Percentiles rank a stretch among this genome's conserved stretches.
phyloP scores from a whole-genome alignment of 30 jellyfish, hydroid and myxozoan genomes.

The Aurelia aurita complex sp. Pacific region DNA sequence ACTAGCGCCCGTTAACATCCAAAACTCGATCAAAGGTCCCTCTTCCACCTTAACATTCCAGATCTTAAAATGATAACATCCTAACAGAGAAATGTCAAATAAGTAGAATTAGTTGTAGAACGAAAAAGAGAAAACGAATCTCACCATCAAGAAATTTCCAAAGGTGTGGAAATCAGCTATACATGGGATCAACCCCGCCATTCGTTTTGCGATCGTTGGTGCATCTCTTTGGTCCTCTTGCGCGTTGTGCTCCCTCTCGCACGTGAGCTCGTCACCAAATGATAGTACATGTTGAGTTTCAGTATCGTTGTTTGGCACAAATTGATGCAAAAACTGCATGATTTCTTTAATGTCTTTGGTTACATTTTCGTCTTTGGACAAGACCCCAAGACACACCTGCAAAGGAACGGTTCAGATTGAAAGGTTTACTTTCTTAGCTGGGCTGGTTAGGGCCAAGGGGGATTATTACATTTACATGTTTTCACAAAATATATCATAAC shows the following conservation, averaged over 20 bases:
- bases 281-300: not conserved
- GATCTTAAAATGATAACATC: too few species aligned
- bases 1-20: too few species aligned
- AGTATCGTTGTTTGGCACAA: constrained; percentile 21
- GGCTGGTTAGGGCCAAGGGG: too few species aligned
- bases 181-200: constrained; percentile 24
- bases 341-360: constrained; percentile 4
- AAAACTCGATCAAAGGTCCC: too few species aligned
- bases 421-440: not conserved
- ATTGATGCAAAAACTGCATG: constrained; percentile 21
- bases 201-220: constrained; percentile 1
- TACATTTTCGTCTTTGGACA: not conserved
- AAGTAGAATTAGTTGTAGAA: too few species aligned
- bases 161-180: constrained; percentile 34
- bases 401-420: not conserved
- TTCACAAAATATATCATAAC: too few species aligned
- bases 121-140: not conserved
- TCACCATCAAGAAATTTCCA: constrained; percentile 23
- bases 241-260: not conserved
- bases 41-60: too few species aligned
- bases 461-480: not conserved
- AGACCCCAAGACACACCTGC: constrained; percentile 26
- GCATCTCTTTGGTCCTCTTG: constrained; percentile 22
- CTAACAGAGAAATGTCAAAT: too few species aligned
- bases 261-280: constrained; percentile 31